Percentiles rank a stretch among this genome's conserved stretches.
phyloP scores from a whole-genome alignment of 2,113 vertebrate species.

The Pelecanus crispus region DNA sequence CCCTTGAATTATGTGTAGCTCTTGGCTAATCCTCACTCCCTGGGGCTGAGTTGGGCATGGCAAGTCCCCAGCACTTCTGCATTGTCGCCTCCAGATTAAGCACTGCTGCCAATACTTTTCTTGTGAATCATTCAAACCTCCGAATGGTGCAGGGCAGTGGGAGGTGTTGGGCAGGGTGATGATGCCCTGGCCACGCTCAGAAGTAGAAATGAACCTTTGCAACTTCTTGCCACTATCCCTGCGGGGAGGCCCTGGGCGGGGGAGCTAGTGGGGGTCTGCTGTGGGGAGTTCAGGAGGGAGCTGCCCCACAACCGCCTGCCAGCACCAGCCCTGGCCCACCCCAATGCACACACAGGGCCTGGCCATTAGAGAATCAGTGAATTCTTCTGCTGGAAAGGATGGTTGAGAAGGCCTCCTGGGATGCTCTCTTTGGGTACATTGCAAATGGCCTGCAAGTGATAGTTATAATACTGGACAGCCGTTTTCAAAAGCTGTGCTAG shows the following conservation, averaged over 20 bases:
- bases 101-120: not conserved
- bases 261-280: not conserved
- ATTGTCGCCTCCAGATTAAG: not conserved
- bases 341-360: rapidly evolving
- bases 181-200: not conserved
- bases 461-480: not conserved
- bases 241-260: not conserved
- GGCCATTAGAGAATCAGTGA: rapidly evolving
- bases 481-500: not conserved
- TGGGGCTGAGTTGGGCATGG: not conserved
- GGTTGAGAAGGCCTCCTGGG: not conserved
- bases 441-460: not conserved
- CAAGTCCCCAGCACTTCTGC: not conserved
- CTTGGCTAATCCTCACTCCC: not conserved
- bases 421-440: not conserved
- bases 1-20: not conserved
- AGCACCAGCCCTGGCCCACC: not conserved
- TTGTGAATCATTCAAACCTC: not conserved
- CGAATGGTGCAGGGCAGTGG: not conserved
- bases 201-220: not conserved
- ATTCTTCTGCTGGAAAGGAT: not conserved
- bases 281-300: not conserved
- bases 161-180: not conserved
- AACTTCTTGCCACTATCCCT: not conserved
- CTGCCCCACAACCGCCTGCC: rapidly evolving